Percentiles rank a stretch among this genome's conserved stretches.
Conservation (phyloP, 2,797 vertebrate genomes). For the Euthynnus affinis region DNA sequence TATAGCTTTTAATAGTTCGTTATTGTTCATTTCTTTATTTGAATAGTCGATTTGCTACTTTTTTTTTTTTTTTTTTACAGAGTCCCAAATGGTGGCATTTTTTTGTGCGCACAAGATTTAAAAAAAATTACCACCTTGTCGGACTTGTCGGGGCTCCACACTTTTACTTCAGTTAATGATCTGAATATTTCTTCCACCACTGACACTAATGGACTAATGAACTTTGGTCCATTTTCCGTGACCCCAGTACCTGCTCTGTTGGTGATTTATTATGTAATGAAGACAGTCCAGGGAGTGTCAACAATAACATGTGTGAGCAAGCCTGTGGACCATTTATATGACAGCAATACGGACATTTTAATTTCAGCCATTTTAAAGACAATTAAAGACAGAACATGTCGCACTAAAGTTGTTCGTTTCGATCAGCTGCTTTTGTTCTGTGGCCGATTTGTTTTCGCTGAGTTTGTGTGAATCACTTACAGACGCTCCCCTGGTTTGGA, state of each 20-base stretch:
- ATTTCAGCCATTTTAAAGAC: accelerated
- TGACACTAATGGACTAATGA: too few relatives aligned
- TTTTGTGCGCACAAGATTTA: too few relatives aligned
- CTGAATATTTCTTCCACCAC: too few relatives aligned
- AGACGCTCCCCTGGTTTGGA: constrained; percentile 30
- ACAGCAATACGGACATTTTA: accelerated
- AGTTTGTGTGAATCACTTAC: neutral
- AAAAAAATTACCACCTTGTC: too few relatives aligned
- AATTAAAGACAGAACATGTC: accelerated
- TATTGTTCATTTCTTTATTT: too few relatives aligned
- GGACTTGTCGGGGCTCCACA: too few relatives aligned
- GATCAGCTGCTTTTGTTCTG: accelerated
- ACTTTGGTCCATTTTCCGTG: neutral
- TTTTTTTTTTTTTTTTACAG: too few relatives aligned
- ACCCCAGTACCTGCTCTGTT: too few relatives aligned
- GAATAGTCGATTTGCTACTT: too few relatives aligned
- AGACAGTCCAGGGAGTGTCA: constrained; percentile 19
- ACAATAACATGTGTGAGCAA: neutral
- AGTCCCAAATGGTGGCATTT: too few relatives aligned
- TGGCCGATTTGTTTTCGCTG: neutral
- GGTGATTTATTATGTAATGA: constrained; percentile 13
- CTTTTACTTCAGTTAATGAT: too few relatives aligned
- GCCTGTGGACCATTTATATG: accelerated
- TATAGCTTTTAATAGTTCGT: too few relatives aligned
- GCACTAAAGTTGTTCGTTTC: accelerated